Conservation (phyloP, 1,140 invertebrate genomes). For the Andricus grossulariae region DNA sequence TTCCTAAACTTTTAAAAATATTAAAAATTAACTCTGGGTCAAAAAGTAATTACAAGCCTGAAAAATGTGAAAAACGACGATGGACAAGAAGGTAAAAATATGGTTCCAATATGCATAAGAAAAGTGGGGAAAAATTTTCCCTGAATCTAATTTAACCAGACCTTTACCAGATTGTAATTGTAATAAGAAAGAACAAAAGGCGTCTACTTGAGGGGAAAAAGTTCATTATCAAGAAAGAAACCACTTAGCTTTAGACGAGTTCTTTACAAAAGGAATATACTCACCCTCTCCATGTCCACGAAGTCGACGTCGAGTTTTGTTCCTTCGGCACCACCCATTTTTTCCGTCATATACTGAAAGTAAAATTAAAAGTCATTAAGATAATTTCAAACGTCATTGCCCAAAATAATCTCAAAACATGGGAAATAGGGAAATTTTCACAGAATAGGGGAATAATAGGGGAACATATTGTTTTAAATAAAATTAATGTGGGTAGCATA, state of each 20-base stretch:
- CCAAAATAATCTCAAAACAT: too few relatives aligned
- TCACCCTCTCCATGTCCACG: constrained; percentile 98
- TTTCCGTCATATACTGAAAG: constrained; percentile 99
- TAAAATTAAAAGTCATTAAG: constrained; percentile 59
- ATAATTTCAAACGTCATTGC: constrained; percentile 34
- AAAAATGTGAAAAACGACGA: too few relatives aligned
- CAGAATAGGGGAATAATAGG: too few relatives aligned
- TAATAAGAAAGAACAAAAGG: not conserved
- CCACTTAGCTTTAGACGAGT: constrained; percentile 3
- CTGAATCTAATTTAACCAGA: not conserved
- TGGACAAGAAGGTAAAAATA: too few relatives aligned
- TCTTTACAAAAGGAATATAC: constrained; percentile 45
- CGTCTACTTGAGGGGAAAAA: not conserved
- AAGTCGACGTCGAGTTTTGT: constrained; percentile 99
- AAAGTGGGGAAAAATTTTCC: not conserved
- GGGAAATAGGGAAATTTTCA: too few relatives aligned
- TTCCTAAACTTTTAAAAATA: too few relatives aligned
- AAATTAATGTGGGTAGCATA: too few relatives aligned
- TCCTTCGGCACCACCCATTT: constrained; percentile 99
- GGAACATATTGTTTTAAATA: too few relatives aligned
- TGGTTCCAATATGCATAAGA: not conserved
- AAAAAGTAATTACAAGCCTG: too few relatives aligned
- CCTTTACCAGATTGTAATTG: not conserved
- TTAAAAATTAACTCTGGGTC: too few relatives aligned
- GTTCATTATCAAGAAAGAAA: constrained; percentile 23